These are phyloP conservation scores for Bostrychus sinensis DNA, from an alignment of 2,113 vertebrate genomes.

Conservation along the genomic window DNA sequence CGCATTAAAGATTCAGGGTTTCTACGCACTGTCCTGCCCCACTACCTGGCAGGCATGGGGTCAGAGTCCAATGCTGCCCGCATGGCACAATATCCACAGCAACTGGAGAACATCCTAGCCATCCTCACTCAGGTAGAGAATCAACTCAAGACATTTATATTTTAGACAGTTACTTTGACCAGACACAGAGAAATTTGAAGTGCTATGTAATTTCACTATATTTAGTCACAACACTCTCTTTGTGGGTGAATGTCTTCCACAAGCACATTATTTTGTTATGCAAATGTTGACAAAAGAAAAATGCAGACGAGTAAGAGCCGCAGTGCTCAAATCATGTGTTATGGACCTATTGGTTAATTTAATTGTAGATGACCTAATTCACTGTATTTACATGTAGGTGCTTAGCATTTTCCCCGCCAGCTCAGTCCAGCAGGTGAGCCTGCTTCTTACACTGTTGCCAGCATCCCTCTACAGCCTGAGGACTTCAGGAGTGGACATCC, in stretches of 20 bases:
- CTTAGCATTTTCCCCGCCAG: constrained; percentile 87
- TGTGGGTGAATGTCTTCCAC: too few relatives aligned
- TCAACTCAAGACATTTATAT: not conserved
- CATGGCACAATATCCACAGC: constrained; percentile 81
- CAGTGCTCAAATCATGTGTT: too few relatives aligned
- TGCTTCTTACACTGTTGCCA: constrained; percentile 83
- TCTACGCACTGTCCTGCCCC: constrained; percentile 81
- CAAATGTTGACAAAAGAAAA: too few relatives aligned
- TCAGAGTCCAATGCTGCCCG: constrained; percentile 71
- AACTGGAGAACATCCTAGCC: constrained; percentile 84
- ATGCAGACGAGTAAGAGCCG: too few relatives aligned
- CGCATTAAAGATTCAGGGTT: constrained; percentile 87
- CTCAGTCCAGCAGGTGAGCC: constrained; percentile 80
- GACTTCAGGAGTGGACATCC: constrained; percentile 80
- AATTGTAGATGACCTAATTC: too few relatives aligned
- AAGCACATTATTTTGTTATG: too few relatives aligned
- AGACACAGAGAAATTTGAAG: not conserved
- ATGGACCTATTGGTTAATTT: too few relatives aligned
- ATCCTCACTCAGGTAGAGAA: constrained; percentile 80
- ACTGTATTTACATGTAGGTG: constrained; percentile 67
- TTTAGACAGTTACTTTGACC: not conserved
- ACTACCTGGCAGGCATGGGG: constrained; percentile 82
- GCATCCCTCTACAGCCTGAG: constrained; percentile 81
- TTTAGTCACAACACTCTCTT: too few relatives aligned
- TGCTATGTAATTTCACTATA: not conserved